These are phyloP conservation scores for Drosophila merina DNA, from an alignment of 2,888 invertebrate genomes.

Conservation along the genomic window DNA sequence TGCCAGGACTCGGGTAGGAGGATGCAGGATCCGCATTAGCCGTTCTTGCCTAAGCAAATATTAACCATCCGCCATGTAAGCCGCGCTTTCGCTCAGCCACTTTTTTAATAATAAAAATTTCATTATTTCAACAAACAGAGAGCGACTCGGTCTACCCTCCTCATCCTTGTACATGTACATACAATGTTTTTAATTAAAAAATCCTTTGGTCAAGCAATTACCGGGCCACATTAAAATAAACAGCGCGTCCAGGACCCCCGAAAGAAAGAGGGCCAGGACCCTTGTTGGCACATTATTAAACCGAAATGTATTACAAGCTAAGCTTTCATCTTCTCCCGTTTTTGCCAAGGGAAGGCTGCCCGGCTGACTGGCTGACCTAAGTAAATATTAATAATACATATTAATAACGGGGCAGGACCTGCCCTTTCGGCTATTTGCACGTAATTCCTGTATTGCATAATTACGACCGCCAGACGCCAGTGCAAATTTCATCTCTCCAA, in stretches of 20 bases:
- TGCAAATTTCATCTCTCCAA: background rate
- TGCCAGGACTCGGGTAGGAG: constrained; percentile 42
- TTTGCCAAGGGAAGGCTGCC: constrained; percentile 2
- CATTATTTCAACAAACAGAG: constrained; percentile 69
- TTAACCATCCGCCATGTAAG: constrained; percentile 51
- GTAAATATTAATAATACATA: constrained; percentile 81
- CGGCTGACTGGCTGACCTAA: constrained; percentile 68
- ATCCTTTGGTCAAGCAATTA: constrained; percentile 80
- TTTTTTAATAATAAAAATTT: constrained; percentile 75
- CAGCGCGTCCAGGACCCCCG: constrained; percentile 36
- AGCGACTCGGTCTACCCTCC: constrained; percentile 4
- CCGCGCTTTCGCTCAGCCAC: constrained; percentile 52
- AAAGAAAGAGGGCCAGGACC: constrained; percentile 40
- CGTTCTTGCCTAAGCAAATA: constrained; percentile 64
- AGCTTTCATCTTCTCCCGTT: constrained; percentile 66
- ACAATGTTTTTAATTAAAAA: constrained; percentile 78
- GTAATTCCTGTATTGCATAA: constrained; percentile 77
- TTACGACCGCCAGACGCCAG: constrained; percentile 31
- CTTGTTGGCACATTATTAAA: constrained; percentile 69
- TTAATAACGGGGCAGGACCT: constrained; percentile 64
- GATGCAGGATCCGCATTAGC: constrained; percentile 56
- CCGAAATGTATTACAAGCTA: constrained; percentile 63
- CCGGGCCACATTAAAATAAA: constrained; percentile 74
- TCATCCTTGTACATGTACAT: constrained; percentile 47
- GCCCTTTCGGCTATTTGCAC: constrained; percentile 71